These are phyloP conservation scores for Drosophila hamatofila DNA, from an alignment of 2,888 invertebrate species.

Conservation along the genomic window DNA sequence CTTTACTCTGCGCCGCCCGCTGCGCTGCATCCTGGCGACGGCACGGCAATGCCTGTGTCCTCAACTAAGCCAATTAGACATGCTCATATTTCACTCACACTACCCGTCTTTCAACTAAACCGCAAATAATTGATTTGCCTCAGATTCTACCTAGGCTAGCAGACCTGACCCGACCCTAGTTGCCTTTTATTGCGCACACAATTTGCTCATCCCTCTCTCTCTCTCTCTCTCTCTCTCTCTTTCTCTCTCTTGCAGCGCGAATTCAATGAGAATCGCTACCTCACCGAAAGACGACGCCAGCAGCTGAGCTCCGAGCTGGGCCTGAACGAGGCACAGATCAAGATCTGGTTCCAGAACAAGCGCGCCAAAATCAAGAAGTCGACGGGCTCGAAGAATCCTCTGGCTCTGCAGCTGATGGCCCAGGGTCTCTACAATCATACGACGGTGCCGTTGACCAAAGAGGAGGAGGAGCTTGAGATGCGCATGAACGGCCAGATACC, in stretches of 20 bases:
- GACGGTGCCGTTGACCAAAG: conserved; percentile 90
- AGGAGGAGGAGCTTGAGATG: conserved; percentile 90
- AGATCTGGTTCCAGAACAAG: conserved; percentile 99
- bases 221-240: conserved; percentile 18
- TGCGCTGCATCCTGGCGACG: conserved; percentile 61
- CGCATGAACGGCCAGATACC: conserved; percentile 85
- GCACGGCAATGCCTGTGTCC: conserved; percentile 29
- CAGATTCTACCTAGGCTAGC: conserved; percentile 27
- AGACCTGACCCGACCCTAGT: conserved; percentile 28
- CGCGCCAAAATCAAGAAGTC: conserved; percentile 98
- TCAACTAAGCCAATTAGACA: conserved; percentile 72
- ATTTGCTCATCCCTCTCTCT: conserved; percentile 21
- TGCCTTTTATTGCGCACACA: conserved; percentile 32
- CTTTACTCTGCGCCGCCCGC: conserved; percentile 58
- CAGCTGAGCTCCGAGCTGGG: conserved; percentile 95
- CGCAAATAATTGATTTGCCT: conserved; percentile 84
- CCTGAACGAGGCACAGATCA: conserved; percentile 98
- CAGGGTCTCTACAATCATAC: conserved; percentile 97
- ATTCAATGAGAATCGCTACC: conserved; percentile 96
- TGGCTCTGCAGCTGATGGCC: conserved; percentile 96
- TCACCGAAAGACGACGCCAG: conserved; percentile 96
- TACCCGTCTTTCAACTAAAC: conserved; percentile 63
- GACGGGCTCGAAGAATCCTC: conserved; percentile 92
- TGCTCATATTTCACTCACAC: conserved; percentile 72
- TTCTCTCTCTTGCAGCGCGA: conserved; percentile 88